Percentiles rank a stretch among this genome's conserved stretches.
Conservation (phyloP, 2,888 invertebrate species). For the Aphidius colemani region DNA sequence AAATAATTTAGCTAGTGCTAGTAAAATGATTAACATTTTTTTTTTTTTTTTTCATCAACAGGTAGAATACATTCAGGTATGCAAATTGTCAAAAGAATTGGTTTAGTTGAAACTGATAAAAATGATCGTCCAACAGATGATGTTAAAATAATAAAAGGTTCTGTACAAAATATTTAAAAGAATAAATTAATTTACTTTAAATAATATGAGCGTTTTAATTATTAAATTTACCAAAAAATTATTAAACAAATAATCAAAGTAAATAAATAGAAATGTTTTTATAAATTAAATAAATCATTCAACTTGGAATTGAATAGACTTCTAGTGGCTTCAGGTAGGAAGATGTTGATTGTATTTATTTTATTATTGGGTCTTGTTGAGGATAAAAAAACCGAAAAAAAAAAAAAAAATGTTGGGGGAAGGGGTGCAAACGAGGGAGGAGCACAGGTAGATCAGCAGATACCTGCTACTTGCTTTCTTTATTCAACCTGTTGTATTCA, state of each 20-base stretch:
- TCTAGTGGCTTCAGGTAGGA: too few species aligned
- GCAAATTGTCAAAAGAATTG: slow-evolving; percentile 89
- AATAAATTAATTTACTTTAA: slow-evolving; percentile 10
- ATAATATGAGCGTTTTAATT: slow-evolving; percentile 17
- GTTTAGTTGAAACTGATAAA: slow-evolving; percentile 91
- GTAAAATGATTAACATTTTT: neutral
- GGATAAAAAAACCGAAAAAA: neutral
- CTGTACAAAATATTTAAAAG: slow-evolving; percentile 58
- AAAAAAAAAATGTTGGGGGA: neutral
- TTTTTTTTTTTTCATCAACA: slow-evolving; percentile 34
- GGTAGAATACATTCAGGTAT: slow-evolving; percentile 83
- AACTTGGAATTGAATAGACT: too few species aligned
- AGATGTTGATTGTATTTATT: too few species aligned
- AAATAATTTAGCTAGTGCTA: slow-evolving; percentile 1
- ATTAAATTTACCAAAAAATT: slow-evolving; percentile 7
- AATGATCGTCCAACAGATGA: slow-evolving; percentile 90
- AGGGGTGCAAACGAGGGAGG: neutral
- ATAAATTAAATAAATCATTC: too few species aligned
- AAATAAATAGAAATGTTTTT: too few species aligned
- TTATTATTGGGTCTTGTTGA: too few species aligned
- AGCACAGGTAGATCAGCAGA: slow-evolving; percentile 29
- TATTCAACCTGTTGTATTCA: slow-evolving; percentile 32
- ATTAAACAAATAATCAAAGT: too few species aligned
- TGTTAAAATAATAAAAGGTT: slow-evolving; percentile 74
- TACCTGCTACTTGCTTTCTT: slow-evolving; percentile 33